Evolutionary conservation across 1,140 invertebrate species (phyloP).

Genomic region (Oreohelix idahoensis): DNA sequence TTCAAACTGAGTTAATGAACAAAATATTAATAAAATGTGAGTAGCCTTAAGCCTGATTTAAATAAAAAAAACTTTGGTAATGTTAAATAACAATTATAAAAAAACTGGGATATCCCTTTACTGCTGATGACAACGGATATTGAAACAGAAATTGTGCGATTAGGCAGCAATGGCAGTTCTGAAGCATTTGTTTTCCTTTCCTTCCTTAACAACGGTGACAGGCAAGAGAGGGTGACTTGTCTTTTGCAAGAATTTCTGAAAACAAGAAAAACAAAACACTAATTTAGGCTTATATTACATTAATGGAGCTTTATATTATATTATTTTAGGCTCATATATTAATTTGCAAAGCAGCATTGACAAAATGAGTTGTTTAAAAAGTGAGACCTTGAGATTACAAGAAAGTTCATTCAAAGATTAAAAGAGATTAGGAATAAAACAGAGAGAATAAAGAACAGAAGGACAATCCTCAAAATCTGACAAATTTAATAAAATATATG

Average conservation of each 20-base stretch:
- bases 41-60: background rate
- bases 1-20: background rate
- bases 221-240: slow-evolving; percentile 14
- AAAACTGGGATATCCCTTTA: background rate
- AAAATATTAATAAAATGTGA: background rate
- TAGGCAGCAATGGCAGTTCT: slow-evolving; percentile 33
- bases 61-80: background rate
- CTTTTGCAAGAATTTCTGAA: background rate
- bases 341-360: too few species aligned
- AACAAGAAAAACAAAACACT: slow-evolving; percentile 2
- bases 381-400: too few species aligned
- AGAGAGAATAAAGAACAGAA: too few species aligned
- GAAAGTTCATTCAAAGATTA: too few species aligned
- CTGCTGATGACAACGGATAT: background rate
- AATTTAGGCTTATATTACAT: background rate
- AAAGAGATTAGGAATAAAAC: too few species aligned
- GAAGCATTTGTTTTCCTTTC: slow-evolving; percentile 26
- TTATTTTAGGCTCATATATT: too few species aligned
- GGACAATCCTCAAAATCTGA: too few species aligned
- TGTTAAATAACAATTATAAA: background rate
- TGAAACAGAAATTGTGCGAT: background rate
- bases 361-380: too few species aligned
- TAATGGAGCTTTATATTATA: too few species aligned
- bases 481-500: too few species aligned
- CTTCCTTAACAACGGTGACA: slow-evolving; percentile 7